phyloP scores from a whole-genome alignment of 2,797 vertebrate species.

The Microctenopoma steveboyesi region DNA sequence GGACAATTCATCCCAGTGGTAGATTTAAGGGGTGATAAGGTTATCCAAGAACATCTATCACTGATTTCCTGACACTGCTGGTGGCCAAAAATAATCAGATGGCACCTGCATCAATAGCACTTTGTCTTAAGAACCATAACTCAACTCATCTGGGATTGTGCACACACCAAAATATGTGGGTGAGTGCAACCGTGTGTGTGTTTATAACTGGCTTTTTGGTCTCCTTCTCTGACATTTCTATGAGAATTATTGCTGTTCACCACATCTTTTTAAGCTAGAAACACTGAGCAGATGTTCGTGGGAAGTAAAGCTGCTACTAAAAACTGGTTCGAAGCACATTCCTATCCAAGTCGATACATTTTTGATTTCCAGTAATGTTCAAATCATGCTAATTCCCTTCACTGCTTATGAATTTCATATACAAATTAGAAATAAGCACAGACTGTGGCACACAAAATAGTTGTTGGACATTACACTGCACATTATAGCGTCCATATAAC shows the following conservation, averaged over 20 bases:
- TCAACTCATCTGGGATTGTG: slow-evolving; percentile 61
- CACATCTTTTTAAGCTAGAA: slow-evolving; percentile 26
- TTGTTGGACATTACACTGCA: background rate
- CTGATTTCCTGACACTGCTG: slow-evolving; percentile 71
- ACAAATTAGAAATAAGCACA: slow-evolving; percentile 1
- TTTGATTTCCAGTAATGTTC: slow-evolving; percentile 17
- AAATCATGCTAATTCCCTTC: slow-evolving; percentile 10
- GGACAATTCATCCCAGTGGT: slow-evolving; percentile 54
- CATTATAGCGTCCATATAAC: background rate
- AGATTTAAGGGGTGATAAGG: slow-evolving; percentile 73
- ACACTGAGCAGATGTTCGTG: slow-evolving; percentile 60
- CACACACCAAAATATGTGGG: slow-evolving; percentile 41
- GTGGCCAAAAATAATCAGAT: slow-evolving; percentile 82
- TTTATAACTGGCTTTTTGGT: slow-evolving; percentile 30
- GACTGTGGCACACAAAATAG: background rate
- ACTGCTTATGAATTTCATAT: background rate
- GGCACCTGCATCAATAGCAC: slow-evolving; percentile 83
- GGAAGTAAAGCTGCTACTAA: slow-evolving; percentile 39
- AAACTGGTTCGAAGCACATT: slow-evolving; percentile 13
- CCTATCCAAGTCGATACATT: slow-evolving; percentile 14
- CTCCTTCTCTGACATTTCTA: slow-evolving; percentile 31
- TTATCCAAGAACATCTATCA: slow-evolving; percentile 78
- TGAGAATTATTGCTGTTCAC: slow-evolving; percentile 30
- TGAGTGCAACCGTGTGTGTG: slow-evolving; percentile 19
- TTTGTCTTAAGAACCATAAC: slow-evolving; percentile 69